Conservation (phyloP, 2,888 invertebrate species). For the Calameuta idolon region DNA sequence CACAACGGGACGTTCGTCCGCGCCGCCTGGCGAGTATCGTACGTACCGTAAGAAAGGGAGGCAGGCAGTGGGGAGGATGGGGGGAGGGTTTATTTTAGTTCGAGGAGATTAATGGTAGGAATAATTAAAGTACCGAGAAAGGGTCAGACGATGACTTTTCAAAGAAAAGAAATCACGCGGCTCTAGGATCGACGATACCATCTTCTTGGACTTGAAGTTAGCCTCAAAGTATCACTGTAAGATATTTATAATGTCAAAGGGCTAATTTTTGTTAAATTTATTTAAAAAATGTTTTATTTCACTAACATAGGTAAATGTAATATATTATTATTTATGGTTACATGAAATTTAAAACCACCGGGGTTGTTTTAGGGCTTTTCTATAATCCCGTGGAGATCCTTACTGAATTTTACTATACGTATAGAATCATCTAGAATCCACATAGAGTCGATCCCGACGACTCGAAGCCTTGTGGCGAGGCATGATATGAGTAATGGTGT, state of each 20-base stretch:
- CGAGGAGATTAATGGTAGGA: slow-evolving; percentile 43
- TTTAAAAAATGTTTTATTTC: neutral
- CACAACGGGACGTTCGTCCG: slow-evolving; percentile 1
- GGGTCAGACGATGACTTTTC: slow-evolving; percentile 10
- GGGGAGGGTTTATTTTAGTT: slow-evolving; percentile 27
- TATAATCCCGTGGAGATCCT: neutral
- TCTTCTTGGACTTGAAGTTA: neutral
- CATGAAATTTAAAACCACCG: neutral
- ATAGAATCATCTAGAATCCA: neutral
- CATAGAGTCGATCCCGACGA: neutral
- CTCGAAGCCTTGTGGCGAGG: slow-evolving; percentile 54
- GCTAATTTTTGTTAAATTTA: neutral
- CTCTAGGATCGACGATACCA: neutral
- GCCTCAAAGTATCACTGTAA: neutral
- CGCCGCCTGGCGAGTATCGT: neutral
- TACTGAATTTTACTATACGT: neutral
- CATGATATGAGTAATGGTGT: slow-evolving; percentile 67
- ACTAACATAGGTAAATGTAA: neutral
- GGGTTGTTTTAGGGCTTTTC: neutral
- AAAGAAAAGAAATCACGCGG: slow-evolving; percentile 2
- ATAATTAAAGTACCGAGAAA: slow-evolving; percentile 43
- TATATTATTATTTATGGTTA: neutral
- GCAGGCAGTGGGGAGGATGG: neutral
- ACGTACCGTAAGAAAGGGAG: neutral
- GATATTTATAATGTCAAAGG: neutral